These are phyloP conservation scores for Pangasius macronema DNA, from an alignment of 2,797 vertebrate species.

Conservation along the genomic window DNA sequence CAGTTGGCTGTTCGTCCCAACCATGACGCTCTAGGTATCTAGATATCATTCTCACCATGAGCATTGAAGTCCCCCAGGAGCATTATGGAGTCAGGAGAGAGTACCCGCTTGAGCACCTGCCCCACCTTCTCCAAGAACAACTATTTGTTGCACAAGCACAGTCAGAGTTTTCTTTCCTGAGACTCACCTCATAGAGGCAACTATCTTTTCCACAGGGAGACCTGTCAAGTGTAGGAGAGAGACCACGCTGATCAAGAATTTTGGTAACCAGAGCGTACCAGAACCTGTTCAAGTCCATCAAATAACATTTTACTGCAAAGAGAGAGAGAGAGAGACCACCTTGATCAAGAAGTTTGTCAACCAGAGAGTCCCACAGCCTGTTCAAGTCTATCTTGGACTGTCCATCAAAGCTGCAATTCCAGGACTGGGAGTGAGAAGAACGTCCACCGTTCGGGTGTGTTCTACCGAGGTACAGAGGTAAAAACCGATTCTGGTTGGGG, in stretches of 20 bases:
- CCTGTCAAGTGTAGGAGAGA: background rate
- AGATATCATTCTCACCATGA: background rate
- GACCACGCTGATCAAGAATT: background rate
- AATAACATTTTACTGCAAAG: too few species aligned
- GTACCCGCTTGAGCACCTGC: background rate
- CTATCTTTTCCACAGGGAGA: background rate
- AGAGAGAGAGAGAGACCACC: background rate
- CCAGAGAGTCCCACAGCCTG: background rate
- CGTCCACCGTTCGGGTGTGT: too few species aligned
- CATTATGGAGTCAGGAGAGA: background rate
- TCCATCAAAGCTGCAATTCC: background rate
- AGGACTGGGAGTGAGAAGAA: too few species aligned
- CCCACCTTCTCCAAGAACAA: background rate
- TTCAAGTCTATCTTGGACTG: background rate
- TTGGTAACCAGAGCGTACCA: background rate
- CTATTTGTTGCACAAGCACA: background rate
- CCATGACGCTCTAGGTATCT: background rate
- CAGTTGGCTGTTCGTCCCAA: background rate
- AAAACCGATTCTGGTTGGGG: too few species aligned
- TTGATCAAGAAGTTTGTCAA: background rate
- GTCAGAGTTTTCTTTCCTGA: background rate
- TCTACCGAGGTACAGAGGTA: too few species aligned
- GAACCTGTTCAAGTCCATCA: background rate
- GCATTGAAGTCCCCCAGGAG: background rate
- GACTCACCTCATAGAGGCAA: background rate